These are phyloP conservation scores for Diglossa cyanea DNA, from an alignment of 2,797 vertebrate species.

Conservation along the genomic window DNA sequence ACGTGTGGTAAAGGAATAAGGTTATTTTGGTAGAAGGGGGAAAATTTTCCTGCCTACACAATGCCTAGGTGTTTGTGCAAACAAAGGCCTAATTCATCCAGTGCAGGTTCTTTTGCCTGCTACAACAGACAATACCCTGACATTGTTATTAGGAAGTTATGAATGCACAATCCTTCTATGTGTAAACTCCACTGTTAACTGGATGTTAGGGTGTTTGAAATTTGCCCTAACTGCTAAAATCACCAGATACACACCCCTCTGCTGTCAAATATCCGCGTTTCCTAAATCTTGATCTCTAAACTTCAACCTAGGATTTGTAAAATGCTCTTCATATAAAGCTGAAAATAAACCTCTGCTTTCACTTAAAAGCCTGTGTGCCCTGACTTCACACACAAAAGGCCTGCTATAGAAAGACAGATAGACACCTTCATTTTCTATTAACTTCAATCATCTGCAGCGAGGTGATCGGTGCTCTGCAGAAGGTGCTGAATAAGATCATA, in stretches of 20 bases:
- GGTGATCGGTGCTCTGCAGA: neutral
- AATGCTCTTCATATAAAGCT: neutral
- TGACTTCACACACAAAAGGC: neutral
- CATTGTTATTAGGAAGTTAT: neutral
- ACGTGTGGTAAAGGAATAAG: neutral
- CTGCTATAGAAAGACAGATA: neutral
- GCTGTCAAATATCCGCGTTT: neutral
- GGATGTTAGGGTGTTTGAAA: neutral
- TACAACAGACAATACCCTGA: slow-evolving; percentile 11
- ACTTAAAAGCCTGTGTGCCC: neutral
- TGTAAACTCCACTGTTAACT: neutral
- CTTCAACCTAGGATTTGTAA: neutral
- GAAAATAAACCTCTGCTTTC: neutral
- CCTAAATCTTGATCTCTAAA: neutral
- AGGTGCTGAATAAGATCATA: neutral
- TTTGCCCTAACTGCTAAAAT: neutral
- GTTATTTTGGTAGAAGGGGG: neutral
- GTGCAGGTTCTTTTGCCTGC: neutral
- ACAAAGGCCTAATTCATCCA: slow-evolving; percentile 49
- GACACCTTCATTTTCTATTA: neutral
- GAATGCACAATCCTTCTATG: neutral
- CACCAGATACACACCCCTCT: neutral
- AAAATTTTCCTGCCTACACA: neutral
- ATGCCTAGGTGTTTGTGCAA: slow-evolving; percentile 19
- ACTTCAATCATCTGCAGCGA: neutral